A percentile compares a stretch with the other conserved stretches of the same genome.
Evolutionary conservation across 2,113 vertebrate species (phyloP).

Genomic region (Oryctolagus cuniculus): mOryCun1.1 NC_091432.1:161246501-161247000

Average conservation of each 20-base stretch:
- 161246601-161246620: background rate
- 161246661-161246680: background rate
- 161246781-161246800: background rate
- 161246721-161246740: background rate
- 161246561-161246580: background rate
- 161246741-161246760: background rate
- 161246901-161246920: background rate
- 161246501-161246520: background rate
- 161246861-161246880: background rate
- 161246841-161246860: background rate
- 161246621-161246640: background rate
- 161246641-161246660: background rate
- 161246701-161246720: slow-evolving; percentile 22
- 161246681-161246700: background rate
- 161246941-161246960: background rate
- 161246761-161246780: background rate
- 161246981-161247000: too few species aligned
- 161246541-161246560: background rate
- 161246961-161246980: background rate
- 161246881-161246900: background rate
- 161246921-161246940: background rate
- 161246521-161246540: background rate
- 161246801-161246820: background rate
- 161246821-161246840: background rate
- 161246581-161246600: background rate